These are phyloP conservation scores for Cuculus canorus DNA, from an alignment of 2,797 vertebrate species.

Conservation along the genomic window DNA sequence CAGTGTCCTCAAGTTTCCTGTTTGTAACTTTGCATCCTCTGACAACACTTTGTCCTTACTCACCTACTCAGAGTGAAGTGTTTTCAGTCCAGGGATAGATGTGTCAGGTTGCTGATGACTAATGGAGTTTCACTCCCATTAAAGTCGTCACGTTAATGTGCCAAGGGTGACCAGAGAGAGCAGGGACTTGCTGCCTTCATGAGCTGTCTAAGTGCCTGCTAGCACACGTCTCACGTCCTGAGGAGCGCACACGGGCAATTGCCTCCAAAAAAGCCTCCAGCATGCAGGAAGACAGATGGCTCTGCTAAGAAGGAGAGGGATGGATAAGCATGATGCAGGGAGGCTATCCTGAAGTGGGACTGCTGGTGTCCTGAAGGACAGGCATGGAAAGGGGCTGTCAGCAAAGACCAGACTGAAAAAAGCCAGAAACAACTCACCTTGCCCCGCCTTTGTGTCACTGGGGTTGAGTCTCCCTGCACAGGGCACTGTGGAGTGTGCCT, in stretches of 20 bases:
- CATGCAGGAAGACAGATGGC: not conserved
- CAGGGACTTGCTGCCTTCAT: not conserved
- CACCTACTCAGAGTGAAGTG: not conserved
- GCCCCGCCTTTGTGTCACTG: not conserved
- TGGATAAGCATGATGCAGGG: not conserved
- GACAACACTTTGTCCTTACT: not conserved
- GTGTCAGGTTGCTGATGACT: not conserved
- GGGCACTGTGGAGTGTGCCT: not conserved
- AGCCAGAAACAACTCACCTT: not conserved
- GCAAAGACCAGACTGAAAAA: not conserved
- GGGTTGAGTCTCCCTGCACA: not conserved
- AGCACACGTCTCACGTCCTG: rapidly evolving
- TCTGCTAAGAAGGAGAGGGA: not conserved
- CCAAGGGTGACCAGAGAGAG: not conserved
- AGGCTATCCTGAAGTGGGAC: not conserved
- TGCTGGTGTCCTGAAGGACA: not conserved
- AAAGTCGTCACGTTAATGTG: not conserved
- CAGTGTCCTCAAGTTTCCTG: not conserved
- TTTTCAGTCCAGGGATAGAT: not conserved
- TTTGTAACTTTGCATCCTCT: not conserved
- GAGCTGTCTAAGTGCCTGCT: not conserved
- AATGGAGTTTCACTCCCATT: not conserved
- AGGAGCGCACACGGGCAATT: not conserved
- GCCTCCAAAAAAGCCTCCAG: not conserved
- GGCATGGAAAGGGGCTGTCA: not conserved